Evolutionary conservation across 2,888 invertebrate genomes (phyloP).

Genomic region (Automeris io): DNA sequence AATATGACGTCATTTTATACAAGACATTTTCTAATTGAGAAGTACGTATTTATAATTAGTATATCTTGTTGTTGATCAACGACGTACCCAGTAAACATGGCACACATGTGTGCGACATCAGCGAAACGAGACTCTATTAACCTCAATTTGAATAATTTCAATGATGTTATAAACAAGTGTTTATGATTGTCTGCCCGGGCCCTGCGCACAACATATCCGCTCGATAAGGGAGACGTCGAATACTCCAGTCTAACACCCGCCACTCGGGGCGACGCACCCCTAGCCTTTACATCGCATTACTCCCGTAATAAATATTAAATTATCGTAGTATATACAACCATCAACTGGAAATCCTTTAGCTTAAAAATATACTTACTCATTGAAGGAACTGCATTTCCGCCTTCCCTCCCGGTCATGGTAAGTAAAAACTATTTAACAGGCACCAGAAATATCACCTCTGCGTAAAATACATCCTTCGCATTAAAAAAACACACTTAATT

Average conservation of each 20-base stretch:
- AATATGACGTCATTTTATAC: constrained; percentile 28
- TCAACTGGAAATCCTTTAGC: constrained; percentile 18
- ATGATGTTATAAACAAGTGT: constrained; percentile 62
- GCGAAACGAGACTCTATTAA: constrained; percentile 67
- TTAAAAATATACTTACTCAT: constrained; percentile 57
- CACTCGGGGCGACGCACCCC: not conserved
- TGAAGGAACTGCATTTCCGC: constrained; percentile 76
- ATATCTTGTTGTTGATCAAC: constrained; percentile 59
- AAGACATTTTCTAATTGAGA: constrained; percentile 42
- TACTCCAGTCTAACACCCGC: constrained; percentile 18
- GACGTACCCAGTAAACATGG: constrained; percentile 60
- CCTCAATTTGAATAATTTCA: constrained; percentile 71
- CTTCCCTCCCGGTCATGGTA: constrained; percentile 73
- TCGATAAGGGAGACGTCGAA: constrained; percentile 53
- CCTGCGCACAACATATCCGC: constrained; percentile 55
- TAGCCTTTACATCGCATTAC: not conserved
- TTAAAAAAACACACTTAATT: constrained; percentile 50
- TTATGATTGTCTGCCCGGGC: constrained; percentile 58
- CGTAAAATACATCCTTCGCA: constrained; percentile 58
- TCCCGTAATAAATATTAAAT: not conserved
- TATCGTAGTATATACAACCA: not conserved
- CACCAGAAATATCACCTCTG: constrained; percentile 69
- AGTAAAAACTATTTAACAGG: constrained; percentile 53
- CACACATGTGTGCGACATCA: constrained; percentile 71
- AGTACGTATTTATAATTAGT: constrained; percentile 43